Evolutionary conservation across 2,888 invertebrate genomes (phyloP).

Genomic region (Lymantria dispar): DNA sequence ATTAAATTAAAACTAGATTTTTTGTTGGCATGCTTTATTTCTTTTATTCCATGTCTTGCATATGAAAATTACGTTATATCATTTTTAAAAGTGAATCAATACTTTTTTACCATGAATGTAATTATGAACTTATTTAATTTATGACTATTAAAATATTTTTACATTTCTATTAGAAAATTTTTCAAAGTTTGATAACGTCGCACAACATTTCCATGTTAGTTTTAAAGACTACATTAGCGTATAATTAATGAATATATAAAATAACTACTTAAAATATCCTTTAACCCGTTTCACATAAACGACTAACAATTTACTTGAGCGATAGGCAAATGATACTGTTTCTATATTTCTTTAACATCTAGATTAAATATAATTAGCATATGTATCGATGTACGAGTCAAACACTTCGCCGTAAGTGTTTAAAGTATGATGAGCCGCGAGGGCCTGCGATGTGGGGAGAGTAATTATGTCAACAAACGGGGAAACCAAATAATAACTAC

Average conservation of each 20-base stretch:
- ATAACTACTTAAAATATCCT: neutral
- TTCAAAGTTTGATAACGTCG: neutral
- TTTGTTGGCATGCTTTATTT: no score
- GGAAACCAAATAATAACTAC: constrained; percentile 63
- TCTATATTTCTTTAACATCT: neutral
- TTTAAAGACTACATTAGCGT: neutral
- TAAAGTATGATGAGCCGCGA: constrained; percentile 19
- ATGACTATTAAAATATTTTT: neutral
- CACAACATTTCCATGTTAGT: neutral
- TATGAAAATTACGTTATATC: no score
- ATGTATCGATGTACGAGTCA: neutral
- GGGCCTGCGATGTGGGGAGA: constrained; percentile 39
- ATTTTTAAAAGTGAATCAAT: neutral
- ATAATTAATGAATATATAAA: constrained; percentile 1
- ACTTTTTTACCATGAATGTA: neutral
- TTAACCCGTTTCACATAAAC: constrained; percentile 1
- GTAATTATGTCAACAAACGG: constrained; percentile 72
- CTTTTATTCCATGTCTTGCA: no score
- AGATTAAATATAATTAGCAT: constrained; percentile 1
- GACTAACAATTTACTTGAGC: constrained; percentile 1
- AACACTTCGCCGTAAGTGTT: constrained; percentile 11
- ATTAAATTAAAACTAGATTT: no score
- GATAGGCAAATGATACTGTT: constrained; percentile 1
- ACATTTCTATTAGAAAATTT: no score
- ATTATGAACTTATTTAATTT: neutral